Evolutionary conservation across 2,888 invertebrate genomes (phyloP).

Genomic region (Leptopilina syphax): DNA sequence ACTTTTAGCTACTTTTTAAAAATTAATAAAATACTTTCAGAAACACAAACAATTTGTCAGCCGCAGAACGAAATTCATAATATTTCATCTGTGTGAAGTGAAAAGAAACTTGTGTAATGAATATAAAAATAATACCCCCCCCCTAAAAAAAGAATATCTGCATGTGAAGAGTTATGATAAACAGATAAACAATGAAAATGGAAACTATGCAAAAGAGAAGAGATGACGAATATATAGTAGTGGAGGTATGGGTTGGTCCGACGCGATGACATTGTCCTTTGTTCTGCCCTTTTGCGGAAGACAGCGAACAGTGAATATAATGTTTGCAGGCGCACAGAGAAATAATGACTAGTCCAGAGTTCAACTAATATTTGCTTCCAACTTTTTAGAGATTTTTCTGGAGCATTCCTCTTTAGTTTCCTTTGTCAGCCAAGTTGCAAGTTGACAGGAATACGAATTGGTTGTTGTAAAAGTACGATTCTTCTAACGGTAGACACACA

Average conservation of each 20-base stretch:
- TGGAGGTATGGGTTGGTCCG: conserved; percentile 3
- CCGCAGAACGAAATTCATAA: neutral
- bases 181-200: conserved; percentile 60
- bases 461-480: conserved; percentile 21
- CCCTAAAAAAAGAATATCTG: neutral
- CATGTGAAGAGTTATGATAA: conserved; percentile 58
- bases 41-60: neutral
- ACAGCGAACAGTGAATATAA: conserved; percentile 43
- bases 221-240: conserved; percentile 32
- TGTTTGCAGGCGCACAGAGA: conserved; percentile 62
- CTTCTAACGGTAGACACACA: neutral
- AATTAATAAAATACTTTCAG: too few relatives aligned
- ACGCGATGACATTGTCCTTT: conserved; percentile 56
- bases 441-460: conserved; percentile 51
- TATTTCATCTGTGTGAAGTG: neutral
- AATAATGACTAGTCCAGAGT: conserved; percentile 75
- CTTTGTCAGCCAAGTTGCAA: conserved; percentile 60
- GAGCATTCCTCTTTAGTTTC: conserved; percentile 48
- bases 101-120: neutral
- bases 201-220: conserved; percentile 40
- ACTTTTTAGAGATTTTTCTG: conserved; percentile 65
- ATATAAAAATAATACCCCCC: neutral
- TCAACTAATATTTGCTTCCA: conserved; percentile 74
- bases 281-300: conserved; percentile 65
- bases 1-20: too few relatives aligned